Conservation (phyloP, 2,888 invertebrate genomes). For the Phengaris alcon region DNA sequence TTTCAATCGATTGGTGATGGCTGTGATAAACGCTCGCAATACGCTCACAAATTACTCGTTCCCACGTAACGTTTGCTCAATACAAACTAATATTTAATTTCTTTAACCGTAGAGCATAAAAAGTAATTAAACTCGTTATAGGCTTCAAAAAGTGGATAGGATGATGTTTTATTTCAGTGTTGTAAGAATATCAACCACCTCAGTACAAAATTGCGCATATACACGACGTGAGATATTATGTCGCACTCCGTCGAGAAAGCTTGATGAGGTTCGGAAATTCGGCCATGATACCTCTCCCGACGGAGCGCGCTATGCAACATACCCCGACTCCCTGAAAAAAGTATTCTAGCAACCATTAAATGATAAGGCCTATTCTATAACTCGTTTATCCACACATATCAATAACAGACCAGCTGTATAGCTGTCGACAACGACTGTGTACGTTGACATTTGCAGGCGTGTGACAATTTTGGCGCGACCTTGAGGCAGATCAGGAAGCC, state of each 20-base stretch:
- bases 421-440: not conserved
- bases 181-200: too few relatives aligned
- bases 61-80: slow-evolving; percentile 12
- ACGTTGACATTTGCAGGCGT: slow-evolving; percentile 13
- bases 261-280: too few relatives aligned
- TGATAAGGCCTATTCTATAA: not conserved
- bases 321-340: too few relatives aligned
- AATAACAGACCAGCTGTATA: not conserved
- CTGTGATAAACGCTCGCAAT: not conserved
- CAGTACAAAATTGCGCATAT: too few relatives aligned
- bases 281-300: too few relatives aligned
- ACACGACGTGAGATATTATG: too few relatives aligned
- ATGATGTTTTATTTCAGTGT: not conserved
- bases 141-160: not conserved
- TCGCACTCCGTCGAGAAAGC: too few relatives aligned
- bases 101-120: not conserved
- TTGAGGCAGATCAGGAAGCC: slow-evolving; percentile 23
- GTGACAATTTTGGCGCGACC: slow-evolving; percentile 7
- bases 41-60: slow-evolving; percentile 11
- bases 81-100: not conserved
- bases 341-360: too few relatives aligned
- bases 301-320: too few relatives aligned
- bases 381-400: not conserved
- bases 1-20: not conserved
- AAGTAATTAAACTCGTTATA: not conserved